A percentile compares a stretch with the other conserved stretches of the same genome.
Evolutionary conservation across 1,140 invertebrate species (phyloP).

Genomic region (Ctenoplectra terminalis): DNA sequence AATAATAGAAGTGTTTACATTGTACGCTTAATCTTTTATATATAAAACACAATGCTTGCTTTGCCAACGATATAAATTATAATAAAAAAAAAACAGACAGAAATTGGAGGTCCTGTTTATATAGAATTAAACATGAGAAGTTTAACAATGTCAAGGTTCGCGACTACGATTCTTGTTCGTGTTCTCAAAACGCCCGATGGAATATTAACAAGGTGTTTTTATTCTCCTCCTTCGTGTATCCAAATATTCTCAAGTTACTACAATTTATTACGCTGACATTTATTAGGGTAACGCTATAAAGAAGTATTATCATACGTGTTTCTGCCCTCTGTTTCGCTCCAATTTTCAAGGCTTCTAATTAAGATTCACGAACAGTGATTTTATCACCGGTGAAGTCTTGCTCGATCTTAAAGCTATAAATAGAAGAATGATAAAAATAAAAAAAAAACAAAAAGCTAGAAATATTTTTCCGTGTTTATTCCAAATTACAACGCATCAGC

Average conservation of each 20-base stretch:
- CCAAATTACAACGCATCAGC: neutral
- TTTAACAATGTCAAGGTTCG: constrained; percentile 12
- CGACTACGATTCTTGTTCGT: neutral
- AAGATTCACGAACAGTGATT: neutral
- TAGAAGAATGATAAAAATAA: too few relatives aligned
- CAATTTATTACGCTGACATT: neutral
- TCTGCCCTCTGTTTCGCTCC: neutral
- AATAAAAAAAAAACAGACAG: neutral
- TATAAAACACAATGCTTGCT: too few relatives aligned
- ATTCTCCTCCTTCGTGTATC: neutral
- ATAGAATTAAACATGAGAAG: neutral
- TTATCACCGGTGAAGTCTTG: neutral
- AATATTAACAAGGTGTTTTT: constrained; percentile 19
- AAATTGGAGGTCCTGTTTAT: neutral
- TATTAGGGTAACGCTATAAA: neutral
- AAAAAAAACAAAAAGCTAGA: too few relatives aligned
- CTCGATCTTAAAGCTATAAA: neutral
- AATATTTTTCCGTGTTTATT: neutral
- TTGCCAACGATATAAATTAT: neutral
- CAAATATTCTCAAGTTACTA: neutral
- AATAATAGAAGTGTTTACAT: too few relatives aligned
- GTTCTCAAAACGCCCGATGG: neutral
- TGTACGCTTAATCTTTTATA: too few relatives aligned
- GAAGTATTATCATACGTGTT: neutral
- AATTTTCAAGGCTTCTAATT: neutral